These are phyloP conservation scores for Barnardius zonarius DNA, from an alignment of 2,113 vertebrate species.

Conservation along the genomic window DNA sequence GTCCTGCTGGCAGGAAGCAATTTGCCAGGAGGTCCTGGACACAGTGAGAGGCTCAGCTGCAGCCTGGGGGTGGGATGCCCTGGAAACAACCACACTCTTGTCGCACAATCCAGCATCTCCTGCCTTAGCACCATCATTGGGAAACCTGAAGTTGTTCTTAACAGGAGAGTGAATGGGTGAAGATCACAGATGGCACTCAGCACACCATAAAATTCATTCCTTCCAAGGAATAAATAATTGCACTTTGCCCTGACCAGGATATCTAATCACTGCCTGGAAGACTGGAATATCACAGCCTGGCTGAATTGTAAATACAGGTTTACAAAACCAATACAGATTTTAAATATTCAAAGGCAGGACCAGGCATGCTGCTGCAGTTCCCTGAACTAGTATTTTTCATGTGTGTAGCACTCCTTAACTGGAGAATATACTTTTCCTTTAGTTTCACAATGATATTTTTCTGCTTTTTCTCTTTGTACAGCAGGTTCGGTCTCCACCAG, in stretches of 20 bases:
- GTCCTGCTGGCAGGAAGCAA: background rate
- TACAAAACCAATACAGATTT: background rate
- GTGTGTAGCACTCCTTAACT: background rate
- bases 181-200: background rate
- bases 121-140: background rate
- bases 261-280: background rate
- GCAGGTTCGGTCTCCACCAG: background rate
- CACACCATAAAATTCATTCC: fast-evolving
- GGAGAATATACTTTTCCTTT: background rate
- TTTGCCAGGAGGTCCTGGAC: background rate
- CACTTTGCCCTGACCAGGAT: background rate
- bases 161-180: background rate
- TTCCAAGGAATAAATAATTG: background rate
- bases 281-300: background rate
- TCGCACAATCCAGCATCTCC: background rate
- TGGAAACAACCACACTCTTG: background rate
- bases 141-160: background rate
- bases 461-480: background rate
- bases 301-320: background rate
- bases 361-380: background rate
- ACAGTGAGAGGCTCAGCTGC: background rate
- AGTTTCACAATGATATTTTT: background rate
- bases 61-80: background rate
- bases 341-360: background rate
- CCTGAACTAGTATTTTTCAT: background rate